Conservation (phyloP, 2,113 vertebrate species). For the Anarrhichthys ocellatus region DNA sequence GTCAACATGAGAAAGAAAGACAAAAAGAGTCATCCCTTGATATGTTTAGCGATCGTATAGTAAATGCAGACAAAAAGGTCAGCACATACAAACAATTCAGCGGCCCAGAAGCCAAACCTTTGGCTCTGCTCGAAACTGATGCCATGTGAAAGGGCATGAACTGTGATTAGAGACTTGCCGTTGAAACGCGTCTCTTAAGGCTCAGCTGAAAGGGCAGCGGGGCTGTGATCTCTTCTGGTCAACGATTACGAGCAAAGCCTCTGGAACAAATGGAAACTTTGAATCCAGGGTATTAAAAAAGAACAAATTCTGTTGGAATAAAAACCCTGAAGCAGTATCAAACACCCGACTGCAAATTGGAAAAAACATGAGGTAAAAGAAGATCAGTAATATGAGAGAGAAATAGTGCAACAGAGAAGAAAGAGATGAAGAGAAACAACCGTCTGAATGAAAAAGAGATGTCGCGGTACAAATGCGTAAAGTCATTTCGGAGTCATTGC, state of each 20-base stretch:
- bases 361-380: neutral
- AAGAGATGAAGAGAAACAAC: constrained; percentile 16
- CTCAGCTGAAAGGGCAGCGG: constrained; percentile 46
- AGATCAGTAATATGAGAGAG: neutral
- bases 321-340: constrained; percentile 7
- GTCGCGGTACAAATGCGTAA: constrained; percentile 7
- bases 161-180: constrained; percentile 60
- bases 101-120: constrained; percentile 56
- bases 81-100: constrained; percentile 48
- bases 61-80: constrained; percentile 65
- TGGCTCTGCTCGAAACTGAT: constrained; percentile 61
- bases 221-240: constrained; percentile 52
- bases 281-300: neutral
- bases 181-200: constrained; percentile 66
- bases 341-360: neutral
- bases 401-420: constrained; percentile 1
- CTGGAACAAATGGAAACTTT: constrained; percentile 41
- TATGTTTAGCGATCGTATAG: constrained; percentile 53
- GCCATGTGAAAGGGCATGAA: constrained; percentile 75
- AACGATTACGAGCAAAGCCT: constrained; percentile 11
- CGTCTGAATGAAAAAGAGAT: constrained; percentile 9
- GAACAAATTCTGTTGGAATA: constrained; percentile 2
- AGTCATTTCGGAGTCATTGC: constrained; percentile 37
- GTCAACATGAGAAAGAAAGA: neutral
- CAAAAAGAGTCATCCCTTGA: constrained; percentile 9